phyloP scores from a whole-genome alignment of 2,888 invertebrate genomes.

The Tetragonisca angustula region DNA sequence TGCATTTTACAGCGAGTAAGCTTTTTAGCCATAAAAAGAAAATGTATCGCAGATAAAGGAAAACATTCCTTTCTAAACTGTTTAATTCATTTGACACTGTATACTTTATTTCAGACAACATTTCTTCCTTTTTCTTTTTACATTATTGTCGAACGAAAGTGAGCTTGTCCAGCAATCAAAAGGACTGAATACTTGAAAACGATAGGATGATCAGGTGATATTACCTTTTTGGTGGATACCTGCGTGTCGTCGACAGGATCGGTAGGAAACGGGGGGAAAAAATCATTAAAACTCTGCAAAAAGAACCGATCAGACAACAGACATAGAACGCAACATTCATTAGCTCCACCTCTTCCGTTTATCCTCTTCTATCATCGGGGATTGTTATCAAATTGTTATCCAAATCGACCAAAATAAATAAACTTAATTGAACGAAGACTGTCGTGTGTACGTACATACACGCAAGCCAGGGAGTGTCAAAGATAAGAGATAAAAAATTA shows the following conservation, averaged over 20 bases:
- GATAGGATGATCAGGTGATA: slow-evolving; percentile 70
- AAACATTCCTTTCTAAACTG: not conserved
- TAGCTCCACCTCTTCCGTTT: slow-evolving; percentile 16
- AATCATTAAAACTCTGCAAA: slow-evolving; percentile 76
- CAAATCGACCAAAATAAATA: not conserved
- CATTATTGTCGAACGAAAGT: not conserved
- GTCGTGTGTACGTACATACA: slow-evolving; percentile 5
- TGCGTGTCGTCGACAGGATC: slow-evolving; percentile 79
- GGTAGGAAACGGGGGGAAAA: slow-evolving; percentile 76
- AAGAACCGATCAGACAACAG: slow-evolving; percentile 69
- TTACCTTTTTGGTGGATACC: slow-evolving; percentile 80
- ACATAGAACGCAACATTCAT: slow-evolving; percentile 58
- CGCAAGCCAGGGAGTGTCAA: slow-evolving; percentile 30
- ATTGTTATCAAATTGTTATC: not conserved
- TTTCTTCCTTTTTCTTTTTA: not conserved
- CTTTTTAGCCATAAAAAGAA: not conserved
- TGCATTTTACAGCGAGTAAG: not conserved
- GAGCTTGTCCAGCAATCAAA: slow-evolving; percentile 37
- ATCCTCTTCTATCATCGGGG: not conserved
- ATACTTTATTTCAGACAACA: not conserved
- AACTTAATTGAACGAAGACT: slow-evolving; percentile 11
- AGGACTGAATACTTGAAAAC: slow-evolving; percentile 41
- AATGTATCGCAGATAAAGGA: not conserved
- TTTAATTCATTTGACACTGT: not conserved
- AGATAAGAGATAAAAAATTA: slow-evolving; percentile 4